Evolutionary conservation across 2,797 vertebrate genomes (phyloP).

Genomic region (Ambastaia sidthimunki): DNA sequence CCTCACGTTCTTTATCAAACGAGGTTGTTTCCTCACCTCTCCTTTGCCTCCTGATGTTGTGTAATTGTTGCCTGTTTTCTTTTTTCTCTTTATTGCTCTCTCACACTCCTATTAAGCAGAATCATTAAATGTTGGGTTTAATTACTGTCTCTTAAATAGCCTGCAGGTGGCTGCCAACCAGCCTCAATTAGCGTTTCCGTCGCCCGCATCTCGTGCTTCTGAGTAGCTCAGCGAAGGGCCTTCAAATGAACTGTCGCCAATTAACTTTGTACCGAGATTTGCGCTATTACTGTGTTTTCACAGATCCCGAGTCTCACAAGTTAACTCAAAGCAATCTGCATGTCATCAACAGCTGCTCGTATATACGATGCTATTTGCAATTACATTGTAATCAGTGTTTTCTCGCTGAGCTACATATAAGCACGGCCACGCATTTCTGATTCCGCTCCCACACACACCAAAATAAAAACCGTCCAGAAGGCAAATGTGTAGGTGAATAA

Average conservation of each 20-base stretch:
- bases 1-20: conserved; percentile 49
- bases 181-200: conserved; percentile 60
- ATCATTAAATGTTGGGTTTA: conserved; percentile 96
- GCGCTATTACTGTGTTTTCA: background rate
- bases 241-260: conserved; percentile 22
- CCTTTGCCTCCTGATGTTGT: conserved; percentile 37
- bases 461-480: background rate
- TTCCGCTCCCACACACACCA: background rate
- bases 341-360: background rate
- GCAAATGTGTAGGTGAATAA: background rate
- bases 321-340: background rate
- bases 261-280: background rate
- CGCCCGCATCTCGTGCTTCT: background rate
- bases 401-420: background rate
- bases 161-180: conserved; percentile 87
- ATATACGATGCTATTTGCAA: background rate
- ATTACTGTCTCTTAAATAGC: conserved; percentile 89
- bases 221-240: conserved; percentile 5
- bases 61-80: conserved; percentile 33
- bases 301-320: background rate
- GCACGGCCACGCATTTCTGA: background rate
- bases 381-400: conserved; percentile 7
- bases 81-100: conserved; percentile 23
- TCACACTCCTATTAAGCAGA: conserved; percentile 92
- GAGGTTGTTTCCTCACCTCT: conserved; percentile 30